Conservation (phyloP, 2,888 invertebrate genomes). For the Boloria selene region DNA sequence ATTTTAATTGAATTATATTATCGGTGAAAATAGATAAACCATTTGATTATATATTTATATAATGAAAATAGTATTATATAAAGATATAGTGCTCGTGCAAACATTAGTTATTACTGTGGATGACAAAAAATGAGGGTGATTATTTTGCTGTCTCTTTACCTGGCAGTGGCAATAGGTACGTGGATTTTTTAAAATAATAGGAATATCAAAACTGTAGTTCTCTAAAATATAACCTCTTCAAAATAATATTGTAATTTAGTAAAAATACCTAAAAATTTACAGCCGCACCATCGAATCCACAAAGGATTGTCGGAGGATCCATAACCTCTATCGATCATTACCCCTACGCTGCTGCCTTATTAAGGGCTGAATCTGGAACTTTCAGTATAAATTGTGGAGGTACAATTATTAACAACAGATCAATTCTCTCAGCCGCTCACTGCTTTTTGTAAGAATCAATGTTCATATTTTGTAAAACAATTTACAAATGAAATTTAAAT, state of each 20-base stretch:
- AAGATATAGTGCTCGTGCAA: no score
- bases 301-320: conserved; percentile 39
- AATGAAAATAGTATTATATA: no score
- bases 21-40: no score
- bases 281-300: conserved; percentile 45
- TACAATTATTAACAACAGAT: conserved; percentile 38
- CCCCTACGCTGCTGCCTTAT: conserved; percentile 48
- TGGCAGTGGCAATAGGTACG: background rate
- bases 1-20: no score
- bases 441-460: conserved; percentile 40
- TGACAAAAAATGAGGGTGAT: background rate
- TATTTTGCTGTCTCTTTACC: background rate
- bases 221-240: background rate
- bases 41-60: no score
- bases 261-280: conserved; percentile 1
- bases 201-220: background rate
- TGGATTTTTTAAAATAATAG: background rate
- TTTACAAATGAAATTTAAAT: background rate
- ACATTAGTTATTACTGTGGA: no score
- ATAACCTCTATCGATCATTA: conserved; percentile 42
- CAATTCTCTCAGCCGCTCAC: conserved; percentile 41
- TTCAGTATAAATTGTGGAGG: conserved; percentile 42
- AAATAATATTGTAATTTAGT: background rate
- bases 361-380: conserved; percentile 38
- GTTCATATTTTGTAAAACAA: background rate